Conservation (phyloP, 2,888 invertebrate species). For the Himalopsyche tibetana region DNA sequence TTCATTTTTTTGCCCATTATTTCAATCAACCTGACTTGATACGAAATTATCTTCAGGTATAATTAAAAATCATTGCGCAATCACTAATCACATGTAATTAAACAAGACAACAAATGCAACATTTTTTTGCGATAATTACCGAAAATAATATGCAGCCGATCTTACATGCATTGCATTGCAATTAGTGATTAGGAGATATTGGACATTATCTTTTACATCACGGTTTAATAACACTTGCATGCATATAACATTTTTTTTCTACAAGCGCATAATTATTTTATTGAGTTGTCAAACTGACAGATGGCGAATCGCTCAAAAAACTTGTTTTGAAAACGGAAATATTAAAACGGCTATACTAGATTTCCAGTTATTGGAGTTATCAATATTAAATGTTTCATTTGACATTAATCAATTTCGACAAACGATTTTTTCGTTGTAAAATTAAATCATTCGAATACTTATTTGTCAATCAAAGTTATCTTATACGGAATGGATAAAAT, state of each 20-base stretch:
- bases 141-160: neutral
- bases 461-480: too few relatives aligned
- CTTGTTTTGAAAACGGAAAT: slow-evolving; percentile 6
- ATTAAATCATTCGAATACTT: too few relatives aligned
- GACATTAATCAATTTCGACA: too few relatives aligned
- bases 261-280: neutral
- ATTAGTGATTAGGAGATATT: neutral
- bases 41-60: neutral
- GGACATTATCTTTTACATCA: neutral
- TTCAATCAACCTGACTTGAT: slow-evolving; percentile 1
- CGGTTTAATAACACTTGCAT: neutral
- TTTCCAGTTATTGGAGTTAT: too few relatives aligned
- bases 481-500: too few relatives aligned
- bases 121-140: neutral
- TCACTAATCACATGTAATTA: slow-evolving; percentile 1
- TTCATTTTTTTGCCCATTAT: slow-evolving; percentile 11
- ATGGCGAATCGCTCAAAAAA: neutral
- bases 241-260: neutral
- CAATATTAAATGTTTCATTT: too few relatives aligned
- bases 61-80: slow-evolving; percentile 4
- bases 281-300: neutral
- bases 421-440: too few relatives aligned
- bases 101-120: neutral
- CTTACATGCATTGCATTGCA: neutral
- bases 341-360: neutral